A percentile compares a stretch with the other conserved stretches of the same genome.
Evolutionary conservation across 2,113 vertebrate species (phyloP).

Genomic region (Ariopsis seemanni): DNA sequence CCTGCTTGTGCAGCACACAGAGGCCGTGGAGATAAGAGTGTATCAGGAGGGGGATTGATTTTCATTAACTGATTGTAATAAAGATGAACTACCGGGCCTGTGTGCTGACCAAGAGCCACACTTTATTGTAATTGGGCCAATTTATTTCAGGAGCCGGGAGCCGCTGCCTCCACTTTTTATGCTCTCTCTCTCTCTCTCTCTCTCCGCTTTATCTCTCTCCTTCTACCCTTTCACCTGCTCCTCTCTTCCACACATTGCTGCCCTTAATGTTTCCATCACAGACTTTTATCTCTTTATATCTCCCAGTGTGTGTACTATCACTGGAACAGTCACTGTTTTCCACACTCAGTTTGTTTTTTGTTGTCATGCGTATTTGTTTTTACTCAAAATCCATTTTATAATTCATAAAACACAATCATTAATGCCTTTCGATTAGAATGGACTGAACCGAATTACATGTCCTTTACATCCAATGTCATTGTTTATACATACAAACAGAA

Average conservation of each 20-base stretch:
- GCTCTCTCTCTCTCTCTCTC: constrained; percentile 39
- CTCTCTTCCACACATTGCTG: constrained; percentile 15
- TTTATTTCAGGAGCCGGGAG: constrained; percentile 78
- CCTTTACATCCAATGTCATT: not conserved
- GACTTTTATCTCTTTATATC: constrained; percentile 36
- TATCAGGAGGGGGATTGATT: constrained; percentile 84
- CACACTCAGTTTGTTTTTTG: not conserved
- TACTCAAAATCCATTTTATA: not conserved
- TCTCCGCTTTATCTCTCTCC: not conserved
- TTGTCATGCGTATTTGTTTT: not conserved
- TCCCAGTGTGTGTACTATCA: constrained; percentile 22
- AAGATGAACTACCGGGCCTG: constrained; percentile 79
- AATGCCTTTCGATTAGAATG: not conserved
- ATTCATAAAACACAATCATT: not conserved
- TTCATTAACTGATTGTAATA: constrained; percentile 86
- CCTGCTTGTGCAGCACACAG: constrained; percentile 68
- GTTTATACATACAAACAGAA: not conserved
- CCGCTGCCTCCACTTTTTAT: constrained; percentile 66
- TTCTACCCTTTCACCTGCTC: not conserved
- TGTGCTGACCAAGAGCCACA: constrained; percentile 79
- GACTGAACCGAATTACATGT: not conserved
- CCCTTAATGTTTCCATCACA: constrained; percentile 50
- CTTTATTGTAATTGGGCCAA: constrained; percentile 83
- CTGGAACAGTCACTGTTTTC: not conserved
- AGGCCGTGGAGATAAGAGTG: constrained; percentile 81